phyloP scores from a whole-genome alignment of 1,140 invertebrate species.

The Mizuhopecten yessoensis region DNA sequence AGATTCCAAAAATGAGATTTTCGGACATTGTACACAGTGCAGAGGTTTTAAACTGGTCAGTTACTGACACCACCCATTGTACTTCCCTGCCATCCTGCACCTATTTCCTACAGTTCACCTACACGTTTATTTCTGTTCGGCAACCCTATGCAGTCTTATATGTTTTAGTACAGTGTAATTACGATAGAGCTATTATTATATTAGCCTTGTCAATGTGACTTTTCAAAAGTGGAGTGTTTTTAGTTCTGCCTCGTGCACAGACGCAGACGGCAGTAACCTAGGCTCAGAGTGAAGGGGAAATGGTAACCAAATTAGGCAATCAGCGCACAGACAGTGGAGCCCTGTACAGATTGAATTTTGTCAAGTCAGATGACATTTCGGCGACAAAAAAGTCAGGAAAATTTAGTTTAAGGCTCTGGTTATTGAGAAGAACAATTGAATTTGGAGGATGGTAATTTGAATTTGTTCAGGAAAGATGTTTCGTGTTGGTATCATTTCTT shows the following conservation, averaged over 20 bases:
- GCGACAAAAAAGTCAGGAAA: slow-evolving; percentile 33
- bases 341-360: slow-evolving; percentile 16
- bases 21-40: not conserved
- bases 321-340: not conserved
- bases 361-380: slow-evolving; percentile 13
- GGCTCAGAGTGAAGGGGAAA: slow-evolving; percentile 24
- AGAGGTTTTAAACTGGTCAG: not conserved
- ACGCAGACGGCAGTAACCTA: slow-evolving; percentile 2
- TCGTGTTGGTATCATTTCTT: not conserved
- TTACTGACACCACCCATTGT: not conserved
- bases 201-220: slow-evolving; percentile 3
- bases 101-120: not conserved
- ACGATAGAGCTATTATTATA: not conserved
- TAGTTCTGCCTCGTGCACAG: not conserved
- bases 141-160: not conserved
- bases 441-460: slow-evolving; percentile 7
- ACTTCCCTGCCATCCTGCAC: not conserved
- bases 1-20: no score
- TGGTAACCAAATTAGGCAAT: not conserved
- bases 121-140: slow-evolving; percentile 12
- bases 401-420: slow-evolving; percentile 17
- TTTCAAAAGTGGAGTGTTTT: not conserved
- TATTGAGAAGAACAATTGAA: slow-evolving; percentile 27
- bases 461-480: slow-evolving; percentile 1
- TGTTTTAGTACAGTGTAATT: not conserved